phyloP scores from a whole-genome alignment of 2,888 invertebrate genomes.

The Stictocephala bisonia region DNA sequence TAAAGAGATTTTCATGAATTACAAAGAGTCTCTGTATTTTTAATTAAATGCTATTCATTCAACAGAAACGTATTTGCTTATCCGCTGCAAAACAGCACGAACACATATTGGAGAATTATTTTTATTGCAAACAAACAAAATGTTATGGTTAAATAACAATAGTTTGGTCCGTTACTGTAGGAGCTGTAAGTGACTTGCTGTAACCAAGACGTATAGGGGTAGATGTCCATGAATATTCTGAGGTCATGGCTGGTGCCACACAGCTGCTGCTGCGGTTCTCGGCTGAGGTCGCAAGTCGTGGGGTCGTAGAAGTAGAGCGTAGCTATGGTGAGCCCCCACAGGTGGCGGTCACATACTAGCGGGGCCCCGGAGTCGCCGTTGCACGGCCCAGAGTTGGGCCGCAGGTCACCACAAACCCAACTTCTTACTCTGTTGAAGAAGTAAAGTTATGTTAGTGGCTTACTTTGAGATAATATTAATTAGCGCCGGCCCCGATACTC shows the following conservation, averaged over 20 bases:
- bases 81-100: too few relatives aligned
- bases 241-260: background rate
- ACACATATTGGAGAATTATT: too few relatives aligned
- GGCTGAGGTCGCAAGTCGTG: constrained; percentile 6
- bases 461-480: too few relatives aligned
- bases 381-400: constrained; percentile 28
- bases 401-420: constrained; percentile 4
- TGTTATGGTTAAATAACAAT: too few relatives aligned
- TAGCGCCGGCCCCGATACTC: too few relatives aligned
- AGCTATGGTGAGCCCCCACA: constrained; percentile 5
- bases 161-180: too few relatives aligned
- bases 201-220: background rate
- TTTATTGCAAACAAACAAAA: too few relatives aligned
- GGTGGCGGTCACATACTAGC: background rate
- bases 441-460: too few relatives aligned
- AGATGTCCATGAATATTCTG: constrained; percentile 21
- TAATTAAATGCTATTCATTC: too few relatives aligned
- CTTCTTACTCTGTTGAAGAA: background rate
- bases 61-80: too few relatives aligned
- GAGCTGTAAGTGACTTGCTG: background rate
- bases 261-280: background rate
- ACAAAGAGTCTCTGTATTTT: too few relatives aligned
- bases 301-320: constrained; percentile 27
- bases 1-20: too few relatives aligned
- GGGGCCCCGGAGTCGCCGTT: constrained; percentile 22